phyloP scores from a whole-genome alignment of 53 echinoderm and acorn worm species.

The Echinometra lucunter region DNA sequence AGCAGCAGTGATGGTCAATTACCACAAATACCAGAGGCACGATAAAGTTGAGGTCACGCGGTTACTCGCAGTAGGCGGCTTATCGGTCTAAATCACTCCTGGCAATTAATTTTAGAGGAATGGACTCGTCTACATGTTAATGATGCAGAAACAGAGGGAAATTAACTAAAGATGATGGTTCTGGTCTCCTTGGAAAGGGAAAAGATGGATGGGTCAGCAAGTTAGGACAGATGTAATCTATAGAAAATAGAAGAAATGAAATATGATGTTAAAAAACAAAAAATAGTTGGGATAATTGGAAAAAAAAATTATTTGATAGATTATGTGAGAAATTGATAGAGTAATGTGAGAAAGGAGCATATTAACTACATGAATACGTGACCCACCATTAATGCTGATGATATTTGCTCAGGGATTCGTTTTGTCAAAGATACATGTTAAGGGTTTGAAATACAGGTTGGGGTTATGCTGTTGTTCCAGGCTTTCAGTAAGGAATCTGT shows the following conservation, averaged over 20 bases:
- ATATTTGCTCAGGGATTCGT: too few species aligned
- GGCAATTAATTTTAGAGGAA: background rate
- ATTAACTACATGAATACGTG: too few species aligned
- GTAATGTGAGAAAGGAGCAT: background rate
- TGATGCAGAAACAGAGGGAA: background rate
- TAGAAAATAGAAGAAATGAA: background rate
- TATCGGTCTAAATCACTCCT: slow-evolving; percentile 8
- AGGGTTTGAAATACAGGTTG: too few species aligned
- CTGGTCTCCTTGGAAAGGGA: background rate
- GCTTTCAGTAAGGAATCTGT: too few species aligned
- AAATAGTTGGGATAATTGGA: too few species aligned
- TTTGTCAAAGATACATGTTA: too few species aligned
- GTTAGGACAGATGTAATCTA: background rate
- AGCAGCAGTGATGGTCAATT: background rate
- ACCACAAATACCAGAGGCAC: background rate
- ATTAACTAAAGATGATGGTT: background rate
- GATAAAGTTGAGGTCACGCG: background rate
- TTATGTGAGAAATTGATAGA: too few species aligned
- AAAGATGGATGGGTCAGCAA: background rate
- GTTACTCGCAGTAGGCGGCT: background rate
- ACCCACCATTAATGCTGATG: too few species aligned
- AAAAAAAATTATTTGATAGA: too few species aligned
- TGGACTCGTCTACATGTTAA: background rate
- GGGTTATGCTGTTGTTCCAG: too few species aligned
- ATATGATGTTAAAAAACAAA: too few species aligned